Evolutionary conservation across 2,113 vertebrate genomes (phyloP), one percentile per base, ranked within the genome.

Genomic region (Misgurnus anguillicaudatus): DNA sequence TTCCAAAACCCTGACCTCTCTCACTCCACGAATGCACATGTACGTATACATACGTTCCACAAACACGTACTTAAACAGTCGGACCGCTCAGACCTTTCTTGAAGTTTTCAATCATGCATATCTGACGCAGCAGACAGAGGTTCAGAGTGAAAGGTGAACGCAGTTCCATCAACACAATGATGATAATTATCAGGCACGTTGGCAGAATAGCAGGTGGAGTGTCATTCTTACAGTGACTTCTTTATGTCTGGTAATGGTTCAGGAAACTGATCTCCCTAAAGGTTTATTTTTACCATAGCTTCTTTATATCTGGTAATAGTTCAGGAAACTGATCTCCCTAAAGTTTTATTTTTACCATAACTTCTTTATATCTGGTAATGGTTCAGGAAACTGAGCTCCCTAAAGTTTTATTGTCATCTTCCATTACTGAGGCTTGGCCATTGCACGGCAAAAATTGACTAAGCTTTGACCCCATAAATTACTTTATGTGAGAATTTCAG

Each of bases 141-240:
- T 41, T 17, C 36, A n/a, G 38, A 17, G 62, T 24, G 55, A 42
- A 73, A 67, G 11, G 11, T 51, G 17, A 45, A 58, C 19, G 10
- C 13, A 3, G 42, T 36, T 62, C 42, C 36, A 70, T 58, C 39
- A 58, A 65, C 17, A 38, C 58, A 58, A 17, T 62, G 69, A 5
- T 67, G 62, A 68, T 67, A 78, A 42, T 4, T 48, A 77, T 75
- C 75, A 71, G 41, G 51, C n/a, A 21, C n/a, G n/a, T 57, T 11
- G 73, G 68, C 70, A 70, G 82, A 48, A 64, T 8, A 81, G 75
- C 79, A 63, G 71, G 79, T 81, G 67, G 48, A 53, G 58, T 67
- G 8, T 80, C 82, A 80, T 83, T 77, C 61, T 75, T 83, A 53
- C 31, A 66, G 51, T 66, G 21, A 21, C 53, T 4, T 62, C 31